Percentiles rank a stretch among this genome's conserved stretches.
Conservation (phyloP, 1,140 invertebrate genomes). For the Megathymus violae region DNA sequence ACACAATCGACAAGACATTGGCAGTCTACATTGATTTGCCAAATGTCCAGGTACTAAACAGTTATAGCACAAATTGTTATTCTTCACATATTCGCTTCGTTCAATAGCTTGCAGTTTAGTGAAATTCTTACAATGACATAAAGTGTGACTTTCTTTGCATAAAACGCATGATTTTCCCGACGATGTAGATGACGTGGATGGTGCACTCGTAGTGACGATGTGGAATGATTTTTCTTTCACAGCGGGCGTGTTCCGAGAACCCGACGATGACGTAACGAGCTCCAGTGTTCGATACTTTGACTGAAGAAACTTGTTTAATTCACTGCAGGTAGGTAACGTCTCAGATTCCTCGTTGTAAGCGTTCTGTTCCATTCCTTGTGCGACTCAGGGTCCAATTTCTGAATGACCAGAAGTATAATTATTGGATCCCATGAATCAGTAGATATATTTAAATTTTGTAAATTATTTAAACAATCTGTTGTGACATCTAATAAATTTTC, state of each 20-base stretch:
- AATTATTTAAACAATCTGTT: constrained; percentile 8
- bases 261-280: not conserved
- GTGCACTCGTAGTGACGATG: no score
- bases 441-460: not conserved
- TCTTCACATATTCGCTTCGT: constrained; percentile 42
- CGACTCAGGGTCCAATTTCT: constrained; percentile 13
- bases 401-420: not conserved
- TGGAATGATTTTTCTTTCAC: no score
- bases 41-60: constrained; percentile 45
- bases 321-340: constrained; percentile 9
- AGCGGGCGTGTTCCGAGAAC: not conserved
- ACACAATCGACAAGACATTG: constrained; percentile 45
- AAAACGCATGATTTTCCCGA: constrained; percentile 24
- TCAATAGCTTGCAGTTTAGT: constrained; percentile 27
- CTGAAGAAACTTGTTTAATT: constrained; percentile 22
- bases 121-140: constrained; percentile 47
- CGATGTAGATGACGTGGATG: not conserved
- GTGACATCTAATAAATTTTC: constrained; percentile 7
- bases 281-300: constrained; percentile 24
- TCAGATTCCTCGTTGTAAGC: not conserved
- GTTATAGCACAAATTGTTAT: constrained; percentile 49
- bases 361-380: constrained; percentile 23
- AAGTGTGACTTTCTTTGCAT: constrained; percentile 41
- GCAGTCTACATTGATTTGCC: constrained; percentile 41
- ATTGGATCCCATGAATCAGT: not conserved